These are phyloP conservation scores for Bathynomus jamesi DNA, from an alignment of 1,140 invertebrate genomes.

Conservation along the genomic window DNA sequence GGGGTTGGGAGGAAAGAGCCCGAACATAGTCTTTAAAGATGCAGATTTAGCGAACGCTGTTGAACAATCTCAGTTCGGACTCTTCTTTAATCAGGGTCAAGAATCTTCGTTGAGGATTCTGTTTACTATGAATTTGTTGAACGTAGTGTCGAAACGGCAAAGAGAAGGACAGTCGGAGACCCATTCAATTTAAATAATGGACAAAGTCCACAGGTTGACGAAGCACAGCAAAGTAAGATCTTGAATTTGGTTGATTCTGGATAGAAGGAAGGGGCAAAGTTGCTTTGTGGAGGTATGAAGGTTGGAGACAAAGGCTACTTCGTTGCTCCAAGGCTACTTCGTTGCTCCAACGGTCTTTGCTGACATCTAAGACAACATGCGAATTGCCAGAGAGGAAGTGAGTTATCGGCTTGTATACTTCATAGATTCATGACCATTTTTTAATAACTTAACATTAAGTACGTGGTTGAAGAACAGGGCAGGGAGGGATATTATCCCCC, in stretches of 20 bases:
- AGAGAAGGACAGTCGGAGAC: conserved; percentile 72
- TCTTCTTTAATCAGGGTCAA: conserved; percentile 86
- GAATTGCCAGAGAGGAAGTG: too few species aligned
- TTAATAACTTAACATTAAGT: conserved; percentile 83
- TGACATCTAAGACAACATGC: too few species aligned
- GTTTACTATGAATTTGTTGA: too few species aligned
- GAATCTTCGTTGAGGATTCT: too few species aligned
- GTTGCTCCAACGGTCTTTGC: conserved; percentile 95
- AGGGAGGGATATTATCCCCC: too few species aligned
- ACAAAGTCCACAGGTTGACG: conserved; percentile 88
- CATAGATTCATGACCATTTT: too few species aligned
- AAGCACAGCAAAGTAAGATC: conserved; percentile 79
- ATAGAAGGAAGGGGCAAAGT: conserved; percentile 77
- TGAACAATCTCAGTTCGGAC: conserved; percentile 66
- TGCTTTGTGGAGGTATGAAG: conserved; percentile 68
- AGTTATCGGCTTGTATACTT: too few species aligned
- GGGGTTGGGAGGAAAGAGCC: conserved; percentile 92
- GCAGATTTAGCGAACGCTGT: conserved; percentile 70
- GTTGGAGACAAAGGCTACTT: too few species aligned
- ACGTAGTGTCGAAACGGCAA: conserved; percentile 71
- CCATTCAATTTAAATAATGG: conserved; percentile 73
- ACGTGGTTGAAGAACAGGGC: conserved; percentile 85
- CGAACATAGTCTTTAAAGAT: conserved; percentile 83
- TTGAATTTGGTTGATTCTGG: conserved; percentile 73
- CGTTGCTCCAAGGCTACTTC: conserved; percentile 78